A percentile compares a stretch with the other conserved stretches of the same genome.
Conservation (phyloP, 2,888 invertebrate genomes). For the Galerucella pusilla region DNA sequence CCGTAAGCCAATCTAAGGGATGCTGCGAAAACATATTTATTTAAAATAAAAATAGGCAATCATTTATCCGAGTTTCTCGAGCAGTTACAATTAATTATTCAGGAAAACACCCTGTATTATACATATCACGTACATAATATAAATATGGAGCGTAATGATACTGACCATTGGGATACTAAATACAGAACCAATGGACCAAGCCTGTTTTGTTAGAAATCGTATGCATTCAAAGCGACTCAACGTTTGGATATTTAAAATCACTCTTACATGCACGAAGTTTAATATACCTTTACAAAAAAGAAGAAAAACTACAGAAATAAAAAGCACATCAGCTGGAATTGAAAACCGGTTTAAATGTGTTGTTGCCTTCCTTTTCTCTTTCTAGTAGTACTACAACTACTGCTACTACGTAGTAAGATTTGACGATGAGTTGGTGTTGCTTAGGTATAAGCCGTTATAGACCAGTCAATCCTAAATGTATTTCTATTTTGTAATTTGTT, state of each 20-base stretch:
- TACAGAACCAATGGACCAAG: slow-evolving; percentile 56
- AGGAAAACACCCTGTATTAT: slow-evolving; percentile 35
- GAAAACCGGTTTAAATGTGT: slow-evolving; percentile 62
- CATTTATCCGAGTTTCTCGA: not conserved
- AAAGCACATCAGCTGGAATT: slow-evolving; percentile 65
- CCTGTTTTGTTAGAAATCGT: slow-evolving; percentile 47
- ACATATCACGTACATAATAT: slow-evolving; percentile 46
- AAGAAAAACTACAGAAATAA: slow-evolving; percentile 61
- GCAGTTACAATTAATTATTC: slow-evolving; percentile 25
- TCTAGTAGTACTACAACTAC: slow-evolving; percentile 64
- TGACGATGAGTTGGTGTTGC: slow-evolving; percentile 55
- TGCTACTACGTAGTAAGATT: slow-evolving; percentile 63
- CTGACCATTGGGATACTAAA: slow-evolving; percentile 58
- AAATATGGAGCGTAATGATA: slow-evolving; percentile 55
- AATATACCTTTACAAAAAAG: slow-evolving; percentile 60
- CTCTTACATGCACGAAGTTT: slow-evolving; percentile 60
- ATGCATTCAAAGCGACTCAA: slow-evolving; percentile 47
- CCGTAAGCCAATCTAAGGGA: not conserved
- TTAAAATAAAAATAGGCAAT: not conserved
- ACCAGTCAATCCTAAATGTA: slow-evolving; percentile 21
- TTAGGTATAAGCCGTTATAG: slow-evolving; percentile 37
- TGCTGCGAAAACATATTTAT: not conserved
- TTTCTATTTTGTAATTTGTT: not conserved
- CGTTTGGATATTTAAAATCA: slow-evolving; percentile 57
- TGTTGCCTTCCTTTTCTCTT: slow-evolving; percentile 60